Percentiles rank a stretch among this genome's conserved stretches.
phyloP scores from a whole-genome alignment of 1,140 invertebrate genomes.

The Zophobas atratus region DNA sequence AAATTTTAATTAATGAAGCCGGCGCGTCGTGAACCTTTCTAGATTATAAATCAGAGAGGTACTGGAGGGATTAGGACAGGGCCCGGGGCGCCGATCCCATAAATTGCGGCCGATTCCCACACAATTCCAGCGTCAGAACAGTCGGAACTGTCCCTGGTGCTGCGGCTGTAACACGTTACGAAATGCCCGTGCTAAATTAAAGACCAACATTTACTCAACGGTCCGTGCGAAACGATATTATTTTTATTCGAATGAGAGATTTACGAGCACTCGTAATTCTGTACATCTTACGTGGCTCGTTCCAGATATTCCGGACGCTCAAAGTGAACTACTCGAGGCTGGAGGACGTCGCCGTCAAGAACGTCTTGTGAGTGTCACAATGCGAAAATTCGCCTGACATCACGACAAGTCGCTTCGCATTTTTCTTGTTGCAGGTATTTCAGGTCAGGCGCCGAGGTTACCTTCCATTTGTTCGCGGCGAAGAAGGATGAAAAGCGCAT shows the following conservation, averaged over 20 bases:
- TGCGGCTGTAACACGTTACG: constrained; percentile 22
- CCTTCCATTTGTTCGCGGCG: constrained; percentile 75
- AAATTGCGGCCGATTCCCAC: constrained; percentile 40
- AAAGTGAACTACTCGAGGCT: constrained; percentile 39
- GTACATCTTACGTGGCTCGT: background rate
- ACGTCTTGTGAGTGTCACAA: constrained; percentile 42
- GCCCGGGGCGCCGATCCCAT: constrained; percentile 44
- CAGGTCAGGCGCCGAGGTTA: constrained; percentile 74
- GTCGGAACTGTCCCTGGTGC: constrained; percentile 32
- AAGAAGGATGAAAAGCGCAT: constrained; percentile 76
- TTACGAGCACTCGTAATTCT: background rate
- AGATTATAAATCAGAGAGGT: constrained; percentile 50
- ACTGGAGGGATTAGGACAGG: constrained; percentile 36
- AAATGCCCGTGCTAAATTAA: constrained; percentile 38
- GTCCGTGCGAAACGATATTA: constrained; percentile 29
- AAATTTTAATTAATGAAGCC: constrained; percentile 46
- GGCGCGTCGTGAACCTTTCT: constrained; percentile 41
- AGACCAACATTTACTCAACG: constrained; percentile 40
- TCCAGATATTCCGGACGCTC: constrained; percentile 43
- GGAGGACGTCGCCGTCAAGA: constrained; percentile 36
- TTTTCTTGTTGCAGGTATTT: constrained; percentile 58
- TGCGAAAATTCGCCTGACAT: background rate
- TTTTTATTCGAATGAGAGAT: constrained; percentile 7
- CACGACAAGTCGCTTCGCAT: background rate
- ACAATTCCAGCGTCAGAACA: constrained; percentile 28